phyloP scores from a whole-genome alignment of 2,888 invertebrate species.

The Philopedon plagiatum region DNA sequence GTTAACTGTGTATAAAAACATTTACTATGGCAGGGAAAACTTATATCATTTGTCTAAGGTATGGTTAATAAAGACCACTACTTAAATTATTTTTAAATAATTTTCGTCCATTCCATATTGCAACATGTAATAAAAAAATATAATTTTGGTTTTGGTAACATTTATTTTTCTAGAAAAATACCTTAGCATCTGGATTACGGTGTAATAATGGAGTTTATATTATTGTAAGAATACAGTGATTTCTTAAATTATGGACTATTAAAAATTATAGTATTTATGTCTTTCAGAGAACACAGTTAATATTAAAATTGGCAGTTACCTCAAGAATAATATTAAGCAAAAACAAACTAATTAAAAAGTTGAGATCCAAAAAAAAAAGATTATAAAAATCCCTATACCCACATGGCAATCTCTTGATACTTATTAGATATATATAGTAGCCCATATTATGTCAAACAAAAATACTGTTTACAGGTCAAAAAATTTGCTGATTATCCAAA shows the following conservation, averaged over 20 bases:
- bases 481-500: slow-evolving; percentile 12
- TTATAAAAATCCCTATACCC: slow-evolving; percentile 64
- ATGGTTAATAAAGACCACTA: not conserved
- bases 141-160: not conserved
- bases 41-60: not conserved
- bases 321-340: slow-evolving; percentile 30
- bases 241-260: slow-evolving; percentile 13
- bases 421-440: slow-evolving; percentile 55
- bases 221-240: not conserved
- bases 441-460: slow-evolving; percentile 50
- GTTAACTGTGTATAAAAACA: slow-evolving; percentile 63
- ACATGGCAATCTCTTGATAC: slow-evolving; percentile 64
- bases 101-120: not conserved
- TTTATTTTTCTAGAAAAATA: not conserved
- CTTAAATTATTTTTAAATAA: not conserved
- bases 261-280: slow-evolving; percentile 11
- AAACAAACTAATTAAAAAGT: slow-evolving; percentile 54
- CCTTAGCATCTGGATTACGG: not conserved
- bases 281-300: slow-evolving; percentile 36
- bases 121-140: too few species aligned
- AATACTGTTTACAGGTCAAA: slow-evolving; percentile 46
- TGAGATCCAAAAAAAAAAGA: slow-evolving; percentile 64
- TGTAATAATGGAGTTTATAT: not conserved
- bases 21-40: slow-evolving; percentile 62
- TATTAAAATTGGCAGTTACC: slow-evolving; percentile 32